Evolutionary conservation across 2,888 invertebrate species (phyloP).

Genomic region (Cybosia mesomella): DNA sequence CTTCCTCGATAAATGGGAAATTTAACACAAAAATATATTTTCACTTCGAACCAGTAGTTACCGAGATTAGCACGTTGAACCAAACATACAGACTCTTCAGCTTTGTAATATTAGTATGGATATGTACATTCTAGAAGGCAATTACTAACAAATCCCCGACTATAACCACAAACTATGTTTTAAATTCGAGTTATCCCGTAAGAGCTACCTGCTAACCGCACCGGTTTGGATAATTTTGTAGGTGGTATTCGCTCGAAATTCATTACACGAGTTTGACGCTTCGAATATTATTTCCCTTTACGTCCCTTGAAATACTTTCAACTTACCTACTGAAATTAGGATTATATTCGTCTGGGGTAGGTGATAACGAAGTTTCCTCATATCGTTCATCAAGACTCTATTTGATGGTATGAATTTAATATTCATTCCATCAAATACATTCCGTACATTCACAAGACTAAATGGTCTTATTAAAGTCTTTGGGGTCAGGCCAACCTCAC

Average conservation of each 20-base stretch:
- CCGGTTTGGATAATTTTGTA: not conserved
- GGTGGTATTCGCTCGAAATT: slow-evolving; percentile 15
- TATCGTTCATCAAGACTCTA: not conserved
- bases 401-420: not conserved
- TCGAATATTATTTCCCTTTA: not conserved
- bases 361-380: slow-evolving; percentile 5
- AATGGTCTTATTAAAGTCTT: no score
- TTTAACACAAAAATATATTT: no score
- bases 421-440: not conserved
- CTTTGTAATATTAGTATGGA: no score
- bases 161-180: slow-evolving; percentile 3
- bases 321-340: slow-evolving; percentile 8
- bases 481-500: no score
- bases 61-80: no score
- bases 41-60: no score
- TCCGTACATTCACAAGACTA: not conserved
- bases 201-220: not conserved
- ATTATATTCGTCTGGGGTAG: slow-evolving; percentile 4
- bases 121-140: not conserved
- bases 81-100: no score
- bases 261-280: slow-evolving; percentile 2
- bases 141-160: not conserved
- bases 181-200: slow-evolving; percentile 13
- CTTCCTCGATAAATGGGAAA: no score
- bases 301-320: slow-evolving; percentile 1